Evolutionary conservation across 2,797 vertebrate genomes (phyloP), one percentile per base, ranked within the genome.

Genomic region (Hybognathus amarus): DNA sequence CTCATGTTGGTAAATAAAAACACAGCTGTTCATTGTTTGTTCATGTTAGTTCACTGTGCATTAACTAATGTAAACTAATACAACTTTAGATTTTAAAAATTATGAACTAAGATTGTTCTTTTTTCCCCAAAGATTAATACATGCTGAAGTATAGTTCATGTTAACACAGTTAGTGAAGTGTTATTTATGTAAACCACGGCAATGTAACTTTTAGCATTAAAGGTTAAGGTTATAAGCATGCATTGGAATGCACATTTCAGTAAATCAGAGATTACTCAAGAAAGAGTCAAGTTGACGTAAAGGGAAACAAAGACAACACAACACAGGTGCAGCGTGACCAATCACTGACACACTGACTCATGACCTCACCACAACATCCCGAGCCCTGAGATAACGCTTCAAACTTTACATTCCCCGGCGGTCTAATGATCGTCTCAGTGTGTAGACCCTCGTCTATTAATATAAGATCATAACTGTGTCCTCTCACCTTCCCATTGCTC

Each of bases 401-500:
- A 36, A 5, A 36, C 47, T 22, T 15, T 24, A 22, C 38, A 36
- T 36, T 24, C 27, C 33, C 18, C 27, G 10, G 17, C 17, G 10
- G 5, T 52, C 10, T 36, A 36, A n/a, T 10, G 52, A 74, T 2
- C 47, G 27, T 2, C 18, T 9, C 9, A 6, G 0, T 22, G 4
- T 52, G 30, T 33, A 73, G 4, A 6, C 27, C 8, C 61, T 63
- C 61, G 2, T 17, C n/a, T 59, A 13, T 24, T 13, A 12, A 24
- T 59, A 2, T 1, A 27, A 52, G 52, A 8, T 8, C 3, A 54
- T 22, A 4, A 9, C 1, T 54, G 30, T 12, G 33, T 50, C 18
- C n/a, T 42, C 92, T 93, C 89, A 95, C 95, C 95, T 95, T 94
- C 63, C 89, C 91, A 82, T 92, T 93, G 1, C 80, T 91, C 86